Base-by-base conservation (phyloP, 2,888 invertebrate species). In the Pemphredon lugubris region DNA sequence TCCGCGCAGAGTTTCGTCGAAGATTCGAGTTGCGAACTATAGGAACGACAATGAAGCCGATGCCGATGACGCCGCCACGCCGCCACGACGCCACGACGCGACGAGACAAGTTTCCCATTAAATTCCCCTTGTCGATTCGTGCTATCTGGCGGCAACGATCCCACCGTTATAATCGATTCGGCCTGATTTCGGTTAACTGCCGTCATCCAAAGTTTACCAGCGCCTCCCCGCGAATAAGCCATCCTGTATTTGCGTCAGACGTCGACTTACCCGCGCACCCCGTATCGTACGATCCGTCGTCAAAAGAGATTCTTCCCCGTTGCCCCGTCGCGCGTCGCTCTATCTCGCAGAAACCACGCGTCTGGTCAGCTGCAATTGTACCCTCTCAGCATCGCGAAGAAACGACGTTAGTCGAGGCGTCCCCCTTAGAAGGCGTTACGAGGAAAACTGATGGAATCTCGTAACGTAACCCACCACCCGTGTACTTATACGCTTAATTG, bases 151-250 rank as follows among this genome's bases (percentile, higher is more conserved):
- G 70, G 81, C 79, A 81, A 80, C 85, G 84, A 85, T 84, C 81
- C 78, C 76, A 71, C 81, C 82, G 84, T 85, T 84, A 84, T 86
- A 86, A 86, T 86, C 86, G 84, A 86, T 86, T 86, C 80, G 77
- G 79, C 84, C 84, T 82, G 86, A 86, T 86, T 86, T 83, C 82
- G 83, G 84, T 85, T 84, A 86, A 84, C 84, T 84, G 80, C 82
- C 82, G 86, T 85, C 85, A 82, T 81, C 81, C 75, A 75, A 86
- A 86, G 85, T 86, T 86, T 85, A 81, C 77, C 77, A 70, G 73
- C 71, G 80, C 75, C 74, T 68, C 47, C 44, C 60, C 70, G 67
- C 77, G 79, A 72, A 57, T 69, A 71, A 76, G 77, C 79, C 77
- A 61, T 65, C 60, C 64, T 45, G 59, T 63, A 79, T 76, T 79